Percentiles rank a stretch among this genome's conserved stretches.
Conservation (phyloP, 2,113 vertebrate genomes). For the Serinus canaria region DNA sequence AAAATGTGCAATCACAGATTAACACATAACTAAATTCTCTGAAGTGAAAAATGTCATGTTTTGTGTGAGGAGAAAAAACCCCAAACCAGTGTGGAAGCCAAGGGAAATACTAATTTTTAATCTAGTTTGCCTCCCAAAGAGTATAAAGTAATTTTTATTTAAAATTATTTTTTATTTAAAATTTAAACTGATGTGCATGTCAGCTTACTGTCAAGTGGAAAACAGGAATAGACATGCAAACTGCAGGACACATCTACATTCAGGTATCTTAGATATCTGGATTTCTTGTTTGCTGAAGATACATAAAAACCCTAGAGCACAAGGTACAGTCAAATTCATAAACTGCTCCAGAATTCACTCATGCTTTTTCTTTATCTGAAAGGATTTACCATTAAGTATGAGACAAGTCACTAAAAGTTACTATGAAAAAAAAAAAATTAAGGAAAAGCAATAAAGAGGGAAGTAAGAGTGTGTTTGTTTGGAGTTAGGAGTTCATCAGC, state of each 20-base stretch:
- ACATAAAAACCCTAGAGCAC: accelerated
- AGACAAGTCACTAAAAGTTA: neutral
- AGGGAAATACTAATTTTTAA: neutral
- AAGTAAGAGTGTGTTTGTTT: neutral
- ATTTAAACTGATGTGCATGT: neutral
- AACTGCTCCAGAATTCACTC: neutral
- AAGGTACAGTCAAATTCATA: neutral
- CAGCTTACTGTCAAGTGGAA: neutral
- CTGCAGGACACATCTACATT: neutral
- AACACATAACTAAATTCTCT: neutral
- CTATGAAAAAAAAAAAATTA: neutral
- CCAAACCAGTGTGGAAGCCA: neutral
- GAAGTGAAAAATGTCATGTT: neutral
- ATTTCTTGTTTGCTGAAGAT: neutral
- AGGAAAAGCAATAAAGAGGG: too few species aligned
- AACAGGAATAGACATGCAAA: neutral
- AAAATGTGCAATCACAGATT: neutral
- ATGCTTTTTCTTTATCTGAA: neutral
- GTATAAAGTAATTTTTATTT: neutral
- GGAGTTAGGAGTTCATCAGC: neutral
- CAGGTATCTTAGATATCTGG: neutral
- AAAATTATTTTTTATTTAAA: too few species aligned
- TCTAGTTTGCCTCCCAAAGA: neutral
- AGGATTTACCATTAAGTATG: neutral
- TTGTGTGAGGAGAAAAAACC: neutral